Base-by-base conservation (phyloP, 92 coral and sea anemone genomes). In the Porites rus region DNA sequence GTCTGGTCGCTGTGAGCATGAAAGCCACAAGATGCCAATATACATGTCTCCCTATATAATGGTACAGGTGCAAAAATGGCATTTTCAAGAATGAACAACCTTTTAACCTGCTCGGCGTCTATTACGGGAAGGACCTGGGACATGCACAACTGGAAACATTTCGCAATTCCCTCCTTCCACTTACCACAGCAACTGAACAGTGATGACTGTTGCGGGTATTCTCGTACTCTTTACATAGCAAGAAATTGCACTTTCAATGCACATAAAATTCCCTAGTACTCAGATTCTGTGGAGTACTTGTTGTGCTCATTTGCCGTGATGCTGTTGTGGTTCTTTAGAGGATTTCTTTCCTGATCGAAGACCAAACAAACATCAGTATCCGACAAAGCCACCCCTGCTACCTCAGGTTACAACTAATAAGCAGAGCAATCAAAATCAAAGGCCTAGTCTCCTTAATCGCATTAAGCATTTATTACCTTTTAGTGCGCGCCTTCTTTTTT, bases 191-290 rank as follows among this genome's bases (percentile, higher is more conserved):
- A 90, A 66, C 63, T 72, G 28, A 86, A 86, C 81, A 51, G 76
- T 76, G 87, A 65, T 80, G 90, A 90, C 62, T 90, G 93, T 76
- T 87, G 84, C 13, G 90, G 79, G 4, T 86, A 86, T 64, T 90
- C 76, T 28, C 74, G 85, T 65, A 74, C 84, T 77, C 68, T 90
- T 66, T 90, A 85, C 65, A 80, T 89, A 19, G 88, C 65, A 38
- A 22, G 70, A 13, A 81, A 88, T 24, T 38, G 51, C 85, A 17
- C 31, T 72, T 38, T 80, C 86, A 52, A 16, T 70, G 77, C 51
- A 79, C 70, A 75, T 79, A 51, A 69, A 66, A 68, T 5, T 56
- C 17, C 90, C 69, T 7, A 38, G 3, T 58, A 2, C 53, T n/a
- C 66, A 77, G 21, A 61, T 31, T 61, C 43, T 77, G 78, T 54